These are phyloP conservation scores for Mantis religiosa DNA, from an alignment of 2,888 invertebrate genomes.

Conservation along the genomic window DNA sequence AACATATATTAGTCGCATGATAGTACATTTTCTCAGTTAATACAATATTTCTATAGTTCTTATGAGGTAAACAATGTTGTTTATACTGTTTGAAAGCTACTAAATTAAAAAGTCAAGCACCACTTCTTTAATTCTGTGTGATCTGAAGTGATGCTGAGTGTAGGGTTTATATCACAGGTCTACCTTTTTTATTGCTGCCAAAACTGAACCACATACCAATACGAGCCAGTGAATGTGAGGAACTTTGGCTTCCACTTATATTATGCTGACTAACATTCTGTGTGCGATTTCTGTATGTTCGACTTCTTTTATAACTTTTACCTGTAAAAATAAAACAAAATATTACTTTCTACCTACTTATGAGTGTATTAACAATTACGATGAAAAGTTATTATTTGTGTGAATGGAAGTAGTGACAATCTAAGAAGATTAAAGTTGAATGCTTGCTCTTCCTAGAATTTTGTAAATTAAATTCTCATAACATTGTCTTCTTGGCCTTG, in stretches of 20 bases:
- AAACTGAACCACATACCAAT: conserved; percentile 58
- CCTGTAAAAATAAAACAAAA: conserved; percentile 25
- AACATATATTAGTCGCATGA: not conserved
- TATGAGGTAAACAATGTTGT: not conserved
- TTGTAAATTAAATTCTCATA: too few species aligned
- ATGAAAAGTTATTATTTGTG: too few species aligned
- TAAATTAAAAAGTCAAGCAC: not conserved
- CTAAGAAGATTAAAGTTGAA: too few species aligned
- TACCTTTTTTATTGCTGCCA: conserved; percentile 51
- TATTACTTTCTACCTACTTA: not conserved
- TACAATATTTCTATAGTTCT: not conserved
- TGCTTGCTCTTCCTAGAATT: too few species aligned
- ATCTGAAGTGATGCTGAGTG: not conserved
- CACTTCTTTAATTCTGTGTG: not conserved
- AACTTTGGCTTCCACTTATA: conserved; percentile 40
- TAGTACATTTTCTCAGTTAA: not conserved
- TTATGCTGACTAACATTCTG: conserved; percentile 42
- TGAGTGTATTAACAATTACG: too few species aligned
- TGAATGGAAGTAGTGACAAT: too few species aligned
- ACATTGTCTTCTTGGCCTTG: too few species aligned
- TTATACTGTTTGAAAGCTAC: not conserved
- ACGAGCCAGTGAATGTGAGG: conserved; percentile 49
- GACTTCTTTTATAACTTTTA: conserved; percentile 32
- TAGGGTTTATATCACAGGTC: conserved; percentile 31
- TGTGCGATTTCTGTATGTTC: conserved; percentile 33